Evolutionary conservation across 2,113 vertebrate genomes (phyloP).

Genomic region (Erinaceus europaeus): DNA sequence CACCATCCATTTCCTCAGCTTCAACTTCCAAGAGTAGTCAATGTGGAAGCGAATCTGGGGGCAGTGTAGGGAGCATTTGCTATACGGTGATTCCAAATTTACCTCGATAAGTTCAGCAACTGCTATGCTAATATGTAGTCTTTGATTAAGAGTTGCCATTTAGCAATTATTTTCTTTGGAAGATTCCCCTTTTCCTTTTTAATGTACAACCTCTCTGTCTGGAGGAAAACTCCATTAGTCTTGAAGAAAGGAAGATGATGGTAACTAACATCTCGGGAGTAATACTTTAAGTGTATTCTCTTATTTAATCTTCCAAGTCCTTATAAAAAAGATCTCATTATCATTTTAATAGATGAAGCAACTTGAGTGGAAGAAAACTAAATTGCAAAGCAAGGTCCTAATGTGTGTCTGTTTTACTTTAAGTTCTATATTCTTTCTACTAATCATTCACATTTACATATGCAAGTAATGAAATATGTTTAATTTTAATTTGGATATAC

Average conservation of each 20-base stretch:
- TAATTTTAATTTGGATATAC: not conserved
- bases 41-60: not conserved
- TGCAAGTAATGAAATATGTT: not conserved
- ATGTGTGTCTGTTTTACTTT: not conserved
- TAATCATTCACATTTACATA: not conserved
- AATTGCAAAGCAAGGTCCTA: not conserved
- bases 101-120: not conserved
- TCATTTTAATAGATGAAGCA: not conserved
- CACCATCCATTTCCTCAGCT: not conserved
- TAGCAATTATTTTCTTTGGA: not conserved
- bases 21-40: too few relatives aligned
- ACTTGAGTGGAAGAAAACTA: not conserved
- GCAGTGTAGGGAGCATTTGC: not conserved
- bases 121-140: not conserved
- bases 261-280: not conserved
- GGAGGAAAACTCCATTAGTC: not conserved
- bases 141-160: conserved; percentile 3
- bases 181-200: not conserved
- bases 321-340: not conserved
- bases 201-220: not conserved
- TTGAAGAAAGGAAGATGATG: conserved; percentile 15
- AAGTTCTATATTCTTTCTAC: not conserved
- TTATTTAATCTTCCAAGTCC: not conserved
- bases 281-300: not conserved
- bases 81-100: not conserved